phyloP scores from a whole-genome alignment of 2,113 vertebrate genomes.

The Lasiurus cinereus region DNA sequence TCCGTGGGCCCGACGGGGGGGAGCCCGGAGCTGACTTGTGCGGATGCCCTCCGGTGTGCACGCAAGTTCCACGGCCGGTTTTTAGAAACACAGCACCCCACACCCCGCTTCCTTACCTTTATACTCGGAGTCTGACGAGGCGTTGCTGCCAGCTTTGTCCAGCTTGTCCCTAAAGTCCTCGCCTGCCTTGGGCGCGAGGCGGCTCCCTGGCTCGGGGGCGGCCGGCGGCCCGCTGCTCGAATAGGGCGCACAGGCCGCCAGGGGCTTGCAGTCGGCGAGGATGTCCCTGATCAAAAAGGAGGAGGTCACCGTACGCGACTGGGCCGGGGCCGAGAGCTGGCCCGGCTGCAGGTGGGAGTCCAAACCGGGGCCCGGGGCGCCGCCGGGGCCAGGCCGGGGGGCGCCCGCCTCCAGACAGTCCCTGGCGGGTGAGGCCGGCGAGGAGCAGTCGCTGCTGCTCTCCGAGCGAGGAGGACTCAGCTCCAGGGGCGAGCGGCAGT shows the following conservation, averaged over 20 bases:
- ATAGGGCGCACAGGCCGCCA: constrained; percentile 98
- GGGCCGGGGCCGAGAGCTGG: constrained; percentile 94
- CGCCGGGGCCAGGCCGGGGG: constrained; percentile 83
- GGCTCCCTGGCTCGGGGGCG: constrained; percentile 91
- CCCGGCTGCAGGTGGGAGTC: constrained; percentile 93
- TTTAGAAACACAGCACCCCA: neutral
- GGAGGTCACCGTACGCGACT: constrained; percentile 97
- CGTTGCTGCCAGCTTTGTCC: constrained; percentile 94
- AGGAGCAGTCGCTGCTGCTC: constrained; percentile 95
- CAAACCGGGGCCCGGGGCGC: constrained; percentile 84
- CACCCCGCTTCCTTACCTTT: constrained; percentile 92
- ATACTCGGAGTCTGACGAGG: constrained; percentile 97
- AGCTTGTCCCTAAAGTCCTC: constrained; percentile 96
- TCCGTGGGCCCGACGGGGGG: neutral
- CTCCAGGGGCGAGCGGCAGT: constrained; percentile 95
- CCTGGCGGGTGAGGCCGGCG: constrained; percentile 94
- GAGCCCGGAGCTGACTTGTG: fast-evolving
- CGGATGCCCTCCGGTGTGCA: fast-evolving
- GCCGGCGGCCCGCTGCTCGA: constrained; percentile 96
- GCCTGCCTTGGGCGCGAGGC: constrained; percentile 91
- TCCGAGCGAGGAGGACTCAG: constrained; percentile 89
- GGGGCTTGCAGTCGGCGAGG: constrained; percentile 97
- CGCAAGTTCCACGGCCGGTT: neutral
- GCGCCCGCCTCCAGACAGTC: constrained; percentile 92
- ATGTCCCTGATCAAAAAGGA: constrained; percentile 99